phyloP scores from a whole-genome alignment of 2,113 vertebrate genomes.

The Sisor rabdophorus region DNA sequence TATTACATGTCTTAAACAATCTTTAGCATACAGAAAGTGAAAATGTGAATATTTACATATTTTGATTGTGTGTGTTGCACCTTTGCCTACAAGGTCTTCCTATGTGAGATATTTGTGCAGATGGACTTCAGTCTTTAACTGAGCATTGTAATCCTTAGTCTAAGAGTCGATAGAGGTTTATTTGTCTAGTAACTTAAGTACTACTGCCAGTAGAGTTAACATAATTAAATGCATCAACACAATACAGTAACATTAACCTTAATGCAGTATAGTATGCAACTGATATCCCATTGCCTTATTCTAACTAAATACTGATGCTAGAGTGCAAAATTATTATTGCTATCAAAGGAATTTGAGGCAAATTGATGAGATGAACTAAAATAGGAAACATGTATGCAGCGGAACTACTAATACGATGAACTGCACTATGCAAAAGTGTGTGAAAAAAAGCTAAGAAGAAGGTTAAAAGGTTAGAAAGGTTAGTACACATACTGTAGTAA shows the following conservation, averaged over 20 bases:
- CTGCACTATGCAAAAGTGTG: not conserved
- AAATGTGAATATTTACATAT: slow-evolving; percentile 24
- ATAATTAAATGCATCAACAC: not conserved
- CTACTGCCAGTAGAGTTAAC: not conserved
- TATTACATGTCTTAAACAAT: slow-evolving; percentile 14
- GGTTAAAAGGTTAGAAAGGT: too few species aligned
- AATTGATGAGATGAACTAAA: not conserved
- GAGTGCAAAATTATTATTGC: not conserved
- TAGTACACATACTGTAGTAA: not conserved
- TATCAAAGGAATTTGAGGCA: not conserved
- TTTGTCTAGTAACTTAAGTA: slow-evolving; percentile 4
- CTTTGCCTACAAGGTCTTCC: slow-evolving; percentile 68
- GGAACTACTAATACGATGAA: not conserved
- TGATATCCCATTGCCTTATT: not conserved
- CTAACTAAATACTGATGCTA: not conserved
- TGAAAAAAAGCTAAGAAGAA: not conserved
- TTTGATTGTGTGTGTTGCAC: slow-evolving; percentile 49
- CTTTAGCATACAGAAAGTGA: slow-evolving; percentile 35
- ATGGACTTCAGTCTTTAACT: slow-evolving; percentile 1
- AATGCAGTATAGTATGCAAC: not conserved
- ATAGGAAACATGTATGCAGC: not conserved
- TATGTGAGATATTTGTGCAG: slow-evolving; percentile 38
- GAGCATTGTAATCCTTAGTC: not conserved
- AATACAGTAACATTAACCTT: not conserved
- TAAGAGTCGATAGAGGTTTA: slow-evolving; percentile 1